Evolutionary conservation across 2,113 vertebrate genomes (phyloP), one percentile per base, ranked within the genome.

Genomic region (Campylomormyrus numenius): DNA sequence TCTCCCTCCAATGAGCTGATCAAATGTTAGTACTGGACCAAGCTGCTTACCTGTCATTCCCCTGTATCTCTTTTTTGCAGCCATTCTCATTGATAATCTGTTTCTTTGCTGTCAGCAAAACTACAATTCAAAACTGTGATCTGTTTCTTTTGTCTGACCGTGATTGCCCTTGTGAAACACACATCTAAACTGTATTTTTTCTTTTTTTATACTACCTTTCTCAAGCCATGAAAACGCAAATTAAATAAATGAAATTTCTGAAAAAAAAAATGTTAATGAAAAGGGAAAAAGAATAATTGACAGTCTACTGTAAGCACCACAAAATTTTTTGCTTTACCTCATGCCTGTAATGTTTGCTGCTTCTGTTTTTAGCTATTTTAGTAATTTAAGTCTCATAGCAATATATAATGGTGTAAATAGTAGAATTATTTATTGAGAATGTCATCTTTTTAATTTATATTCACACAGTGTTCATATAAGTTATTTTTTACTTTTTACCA

Each of bases 341-440:
- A 98, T 96, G 95, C 95, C 96, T 98, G 97, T 98, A 98, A 96
- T 96, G 96, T 96, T 98, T 98, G 98, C 98, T 99, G 98, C 98
- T 98, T 96, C 96, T 93, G 96, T 95, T 93, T 96, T 96, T 97
- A 96, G 96, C 95, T 96, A 96, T 96, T 95, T 96, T 96, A 94
- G 96, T 98, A 96, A 98, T 97, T 97, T 97, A 97, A 97, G 95
- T 98, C 96, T 98, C 96, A 97, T 97, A 97, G 97, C 97, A 96
- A 97, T 97, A 97, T 97, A 96, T 97, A 96, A 97, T 97, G 97
- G 96, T 99, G 98, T 99, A 99, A 97, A 99, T 99, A 99, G 97
- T 98, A 98, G 97, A 98, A 98, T 97, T 99, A 99, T 99, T 99
- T 99, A 99, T 99, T 99, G 97, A 99, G 97, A 98, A 98, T 97